Evolutionary conservation across 2,888 invertebrate genomes (phyloP).

Genomic region (Himalopsyche tibetana): DNA sequence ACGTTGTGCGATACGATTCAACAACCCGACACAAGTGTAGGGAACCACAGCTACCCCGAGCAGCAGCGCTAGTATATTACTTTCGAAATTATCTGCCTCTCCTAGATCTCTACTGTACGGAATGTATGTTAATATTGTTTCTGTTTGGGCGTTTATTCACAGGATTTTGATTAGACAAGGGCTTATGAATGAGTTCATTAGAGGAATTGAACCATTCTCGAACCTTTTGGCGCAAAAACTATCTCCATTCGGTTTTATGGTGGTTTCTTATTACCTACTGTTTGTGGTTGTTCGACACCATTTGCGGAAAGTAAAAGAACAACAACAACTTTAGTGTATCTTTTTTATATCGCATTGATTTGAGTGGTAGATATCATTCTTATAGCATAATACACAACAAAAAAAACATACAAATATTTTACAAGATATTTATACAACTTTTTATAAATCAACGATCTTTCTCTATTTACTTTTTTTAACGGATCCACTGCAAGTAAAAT

Average conservation of each 20-base stretch:
- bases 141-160: conserved; percentile 34
- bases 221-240: conserved; percentile 24
- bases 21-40: conserved; percentile 14
- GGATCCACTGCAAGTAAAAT: too few relatives aligned
- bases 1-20: conserved; percentile 51
- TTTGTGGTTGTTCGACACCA: not conserved
- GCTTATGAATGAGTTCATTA: conserved; percentile 34
- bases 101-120: not conserved
- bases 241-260: conserved; percentile 22
- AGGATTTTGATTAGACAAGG: conserved; percentile 34
- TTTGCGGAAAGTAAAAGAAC: not conserved
- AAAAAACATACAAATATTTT: too few relatives aligned
- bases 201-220: conserved; percentile 28
- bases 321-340: conserved; percentile 1
- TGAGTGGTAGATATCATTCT: not conserved
- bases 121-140: conserved; percentile 24
- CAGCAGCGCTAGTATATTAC: not conserved
- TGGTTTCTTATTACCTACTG: conserved; percentile 24
- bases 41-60: conserved; percentile 16
- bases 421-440: too few relatives aligned
- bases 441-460: too few relatives aligned
- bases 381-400: too few relatives aligned
- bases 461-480: too few relatives aligned
- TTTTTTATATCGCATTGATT: not conserved
- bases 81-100: conserved; percentile 30